Conservation (phyloP, 1,140 invertebrate genomes). For the Aphidius gifuensis region DNA sequence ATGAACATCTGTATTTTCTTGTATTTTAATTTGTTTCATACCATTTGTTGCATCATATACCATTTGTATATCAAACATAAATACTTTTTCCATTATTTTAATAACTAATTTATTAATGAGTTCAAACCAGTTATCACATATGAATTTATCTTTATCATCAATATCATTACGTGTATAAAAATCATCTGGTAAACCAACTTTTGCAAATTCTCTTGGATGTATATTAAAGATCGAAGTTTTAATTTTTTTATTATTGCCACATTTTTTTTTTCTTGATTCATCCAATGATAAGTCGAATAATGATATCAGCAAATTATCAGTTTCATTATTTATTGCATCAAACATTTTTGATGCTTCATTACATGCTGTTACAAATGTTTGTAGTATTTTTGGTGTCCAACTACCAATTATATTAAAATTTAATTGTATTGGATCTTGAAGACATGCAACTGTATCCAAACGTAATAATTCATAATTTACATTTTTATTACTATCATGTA, state of each 20-base stretch:
- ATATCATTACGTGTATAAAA: conserved; percentile 24
- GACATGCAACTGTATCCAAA: conserved; percentile 47
- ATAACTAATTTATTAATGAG: conserved; percentile 31
- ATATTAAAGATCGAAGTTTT: conserved; percentile 18
- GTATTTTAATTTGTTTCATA: conserved; percentile 40
- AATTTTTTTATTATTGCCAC: too few relatives aligned
- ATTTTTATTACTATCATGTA: too few relatives aligned
- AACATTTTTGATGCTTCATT: conserved; percentile 31
- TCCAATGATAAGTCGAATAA: conserved; percentile 24
- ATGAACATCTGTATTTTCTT: conserved; percentile 40
- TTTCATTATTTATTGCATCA: conserved; percentile 21
- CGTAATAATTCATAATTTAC: conserved; percentile 28
- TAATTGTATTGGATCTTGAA: conserved; percentile 66
- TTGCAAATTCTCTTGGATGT: conserved; percentile 14
- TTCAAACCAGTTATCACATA: conserved; percentile 31
- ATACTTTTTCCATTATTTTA: conserved; percentile 40
- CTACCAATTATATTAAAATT: conserved; percentile 54
- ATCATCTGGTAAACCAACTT: conserved; percentile 27
- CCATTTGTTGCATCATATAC: conserved; percentile 21
- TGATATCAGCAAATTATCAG: conserved; percentile 32
- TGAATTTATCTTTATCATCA: conserved; percentile 25
- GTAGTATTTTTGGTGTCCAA: conserved; percentile 32
- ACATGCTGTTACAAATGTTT: conserved; percentile 35
- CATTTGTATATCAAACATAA: conserved; percentile 35
- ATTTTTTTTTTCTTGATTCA: conserved; percentile 16